Evolutionary conservation across 37 sponge, comb jelly and placozoan genomes (phyloP).

Genomic region (Chondrosia reniformis): DNA sequence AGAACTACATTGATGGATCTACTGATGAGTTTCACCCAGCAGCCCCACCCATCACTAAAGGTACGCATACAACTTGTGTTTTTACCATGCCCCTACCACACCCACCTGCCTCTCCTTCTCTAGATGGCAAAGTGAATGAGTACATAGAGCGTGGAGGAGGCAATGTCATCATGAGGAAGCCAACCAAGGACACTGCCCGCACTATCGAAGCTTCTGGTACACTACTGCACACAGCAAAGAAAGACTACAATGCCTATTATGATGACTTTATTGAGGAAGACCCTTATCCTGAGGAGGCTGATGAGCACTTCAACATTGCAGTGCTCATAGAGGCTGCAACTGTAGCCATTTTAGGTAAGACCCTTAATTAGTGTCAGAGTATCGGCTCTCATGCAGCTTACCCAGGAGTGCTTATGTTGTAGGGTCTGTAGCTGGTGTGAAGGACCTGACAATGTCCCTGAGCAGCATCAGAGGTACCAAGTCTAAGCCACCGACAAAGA

Average conservation of each 20-base stretch:
- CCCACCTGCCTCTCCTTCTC: not conserved
- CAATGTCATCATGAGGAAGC: constrained; percentile 15
- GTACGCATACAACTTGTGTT: not conserved
- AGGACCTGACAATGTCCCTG: constrained; percentile 2
- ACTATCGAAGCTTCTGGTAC: not conserved
- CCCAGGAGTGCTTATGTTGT: too few species aligned
- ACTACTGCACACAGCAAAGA: constrained; percentile 3
- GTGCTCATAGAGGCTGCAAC: constrained; percentile 48
- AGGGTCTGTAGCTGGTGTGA: constrained; percentile 11
- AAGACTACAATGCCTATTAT: constrained; percentile 11
- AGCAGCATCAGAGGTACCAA: not conserved
- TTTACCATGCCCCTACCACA: not conserved
- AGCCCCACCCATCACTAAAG: constrained; percentile 16
- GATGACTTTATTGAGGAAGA: constrained; percentile 1
- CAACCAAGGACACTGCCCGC: not conserved
- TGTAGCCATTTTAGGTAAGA: constrained; percentile 24
- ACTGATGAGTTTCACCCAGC: constrained; percentile 16
- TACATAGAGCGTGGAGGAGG: constrained; percentile 2
- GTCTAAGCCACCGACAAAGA: too few species aligned
- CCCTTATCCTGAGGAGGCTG: constrained; percentile 37
- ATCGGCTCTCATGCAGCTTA: too few species aligned
- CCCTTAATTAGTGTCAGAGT: not conserved
- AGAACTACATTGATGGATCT: not conserved
- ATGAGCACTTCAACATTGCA: constrained; percentile 33
- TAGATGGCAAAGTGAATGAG: constrained; percentile 3